Evolutionary conservation across 2,113 vertebrate species (phyloP).

Genomic region (Mesitornis unicolor): DNA sequence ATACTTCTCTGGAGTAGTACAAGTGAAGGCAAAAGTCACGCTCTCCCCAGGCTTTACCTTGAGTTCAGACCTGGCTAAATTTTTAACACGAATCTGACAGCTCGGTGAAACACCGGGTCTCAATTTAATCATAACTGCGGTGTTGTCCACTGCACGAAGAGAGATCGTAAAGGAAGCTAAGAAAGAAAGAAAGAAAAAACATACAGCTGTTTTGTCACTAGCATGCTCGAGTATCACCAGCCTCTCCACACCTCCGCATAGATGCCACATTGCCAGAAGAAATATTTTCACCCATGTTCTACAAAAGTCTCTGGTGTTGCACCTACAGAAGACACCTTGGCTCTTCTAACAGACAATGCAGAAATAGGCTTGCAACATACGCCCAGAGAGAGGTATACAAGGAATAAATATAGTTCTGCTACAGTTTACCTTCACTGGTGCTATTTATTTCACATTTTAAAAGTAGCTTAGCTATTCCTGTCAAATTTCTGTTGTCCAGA

Average conservation of each 20-base stretch:
- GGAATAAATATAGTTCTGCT: background rate
- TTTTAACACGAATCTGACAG: conserved; percentile 61
- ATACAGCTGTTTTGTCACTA: background rate
- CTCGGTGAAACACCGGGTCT: background rate
- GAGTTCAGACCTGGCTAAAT: background rate
- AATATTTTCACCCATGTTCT: background rate
- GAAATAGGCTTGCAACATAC: background rate
- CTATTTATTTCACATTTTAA: background rate
- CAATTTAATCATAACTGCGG: conserved; percentile 59
- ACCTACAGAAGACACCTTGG: background rate
- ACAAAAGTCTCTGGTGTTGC: background rate
- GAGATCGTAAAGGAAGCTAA: conserved; percentile 65
- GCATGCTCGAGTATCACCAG: background rate
- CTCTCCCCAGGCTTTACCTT: conserved; percentile 68
- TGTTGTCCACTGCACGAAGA: conserved; percentile 34
- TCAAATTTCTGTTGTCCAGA: background rate
- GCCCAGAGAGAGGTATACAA: background rate
- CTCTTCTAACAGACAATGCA: background rate
- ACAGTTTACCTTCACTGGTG: background rate
- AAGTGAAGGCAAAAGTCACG: conserved; percentile 70
- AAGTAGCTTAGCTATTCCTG: background rate
- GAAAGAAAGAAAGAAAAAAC: background rate
- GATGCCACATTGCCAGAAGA: background rate
- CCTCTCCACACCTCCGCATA: background rate
- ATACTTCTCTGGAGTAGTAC: conserved; percentile 62